Conservation (phyloP, 2,888 invertebrate genomes). For the Cepaea hortensis region DNA sequence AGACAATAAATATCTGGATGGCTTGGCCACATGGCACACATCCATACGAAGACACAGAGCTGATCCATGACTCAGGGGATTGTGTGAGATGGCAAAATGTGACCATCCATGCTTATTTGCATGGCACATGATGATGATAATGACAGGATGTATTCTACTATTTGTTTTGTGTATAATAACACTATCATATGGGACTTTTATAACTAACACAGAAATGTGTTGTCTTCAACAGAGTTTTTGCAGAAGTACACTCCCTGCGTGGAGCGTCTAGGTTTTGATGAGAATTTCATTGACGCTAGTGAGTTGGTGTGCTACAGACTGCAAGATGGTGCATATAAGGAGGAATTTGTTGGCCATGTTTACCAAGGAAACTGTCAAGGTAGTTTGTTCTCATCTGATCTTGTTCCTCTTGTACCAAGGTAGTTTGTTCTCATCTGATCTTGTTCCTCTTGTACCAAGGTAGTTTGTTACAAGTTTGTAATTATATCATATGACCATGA, state of each 20-base stretch:
- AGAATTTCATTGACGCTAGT: conserved; percentile 89
- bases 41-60: too few relatives aligned
- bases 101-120: too few relatives aligned
- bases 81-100: too few relatives aligned
- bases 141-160: too few relatives aligned
- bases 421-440: not conserved
- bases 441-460: not conserved
- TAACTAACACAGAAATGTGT: too few relatives aligned
- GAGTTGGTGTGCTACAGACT: conserved; percentile 79
- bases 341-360: conserved; percentile 56
- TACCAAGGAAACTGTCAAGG: conserved; percentile 41
- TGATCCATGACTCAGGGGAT: too few relatives aligned
- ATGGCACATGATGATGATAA: too few relatives aligned
- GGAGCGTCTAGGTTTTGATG: conserved; percentile 89
- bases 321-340: conserved; percentile 62
- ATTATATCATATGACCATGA: not conserved
- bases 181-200: too few relatives aligned
- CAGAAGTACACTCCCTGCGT: conserved; percentile 85
- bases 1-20: too few relatives aligned
- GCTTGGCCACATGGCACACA: too few relatives aligned
- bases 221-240: conserved; percentile 78
- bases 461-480: not conserved
- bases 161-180: too few relatives aligned
- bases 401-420: not conserved
- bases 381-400: not conserved